Conservation (phyloP, 2,797 vertebrate species). For the Phylloscopus collybita region DNA sequence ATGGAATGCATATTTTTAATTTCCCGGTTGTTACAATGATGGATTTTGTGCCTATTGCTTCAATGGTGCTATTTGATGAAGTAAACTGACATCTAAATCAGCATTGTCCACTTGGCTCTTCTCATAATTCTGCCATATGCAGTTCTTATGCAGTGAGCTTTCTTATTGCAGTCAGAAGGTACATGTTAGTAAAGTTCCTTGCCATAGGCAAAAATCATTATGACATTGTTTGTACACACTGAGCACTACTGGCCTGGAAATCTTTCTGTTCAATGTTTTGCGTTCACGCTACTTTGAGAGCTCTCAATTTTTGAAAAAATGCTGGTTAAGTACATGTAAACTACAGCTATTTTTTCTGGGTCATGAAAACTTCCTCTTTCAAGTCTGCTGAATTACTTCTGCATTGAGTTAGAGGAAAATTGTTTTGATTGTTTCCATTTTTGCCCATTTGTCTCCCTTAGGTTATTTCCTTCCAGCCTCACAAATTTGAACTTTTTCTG, state of each 20-base stretch:
- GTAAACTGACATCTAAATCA: background rate
- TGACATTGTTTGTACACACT: background rate
- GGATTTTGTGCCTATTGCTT: background rate
- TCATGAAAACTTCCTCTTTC: background rate
- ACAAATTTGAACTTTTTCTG: background rate
- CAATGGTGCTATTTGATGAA: background rate
- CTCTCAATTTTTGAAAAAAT: background rate
- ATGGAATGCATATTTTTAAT: background rate
- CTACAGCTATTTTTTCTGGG: background rate
- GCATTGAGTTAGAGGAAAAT: background rate
- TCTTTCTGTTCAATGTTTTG: background rate
- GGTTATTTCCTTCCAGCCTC: background rate
- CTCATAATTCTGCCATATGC: fast-evolving
- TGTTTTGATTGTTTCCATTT: constrained; percentile 29
- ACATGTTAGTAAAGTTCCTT: background rate
- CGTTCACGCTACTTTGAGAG: background rate
- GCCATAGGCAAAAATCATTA: background rate
- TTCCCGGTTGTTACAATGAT: background rate
- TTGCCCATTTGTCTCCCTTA: background rate
- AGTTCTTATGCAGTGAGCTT: background rate
- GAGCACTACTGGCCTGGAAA: background rate
- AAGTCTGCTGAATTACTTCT: background rate
- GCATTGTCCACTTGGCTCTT: background rate
- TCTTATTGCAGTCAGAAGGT: background rate
- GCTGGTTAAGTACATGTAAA: background rate